These are phyloP conservation scores for Leptodactylus fallax DNA, from an alignment of 2,797 vertebrate genomes.

Conservation along the genomic window DNA sequence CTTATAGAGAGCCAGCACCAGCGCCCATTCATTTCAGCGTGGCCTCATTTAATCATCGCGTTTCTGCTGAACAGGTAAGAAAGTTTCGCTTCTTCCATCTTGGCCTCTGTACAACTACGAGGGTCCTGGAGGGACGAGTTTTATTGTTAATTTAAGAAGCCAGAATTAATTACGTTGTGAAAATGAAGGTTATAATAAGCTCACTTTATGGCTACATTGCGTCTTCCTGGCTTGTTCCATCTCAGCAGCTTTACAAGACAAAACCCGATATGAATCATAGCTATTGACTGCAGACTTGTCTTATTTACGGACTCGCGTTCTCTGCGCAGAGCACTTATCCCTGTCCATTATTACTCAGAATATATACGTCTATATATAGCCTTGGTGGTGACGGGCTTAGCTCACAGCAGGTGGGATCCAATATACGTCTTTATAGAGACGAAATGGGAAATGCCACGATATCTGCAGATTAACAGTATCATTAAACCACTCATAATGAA, in stretches of 20 bases:
- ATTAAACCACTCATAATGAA: conserved; percentile 1
- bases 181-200: conserved; percentile 87
- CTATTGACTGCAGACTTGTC: conserved; percentile 51
- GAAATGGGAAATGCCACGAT: conserved; percentile 1
- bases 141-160: conserved; percentile 86
- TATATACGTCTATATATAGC: not conserved
- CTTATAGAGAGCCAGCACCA: not conserved
- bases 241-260: conserved; percentile 71
- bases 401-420: conserved; percentile 27
- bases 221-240: conserved; percentile 67
- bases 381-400: not conserved
- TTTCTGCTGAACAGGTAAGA: conserved; percentile 58
- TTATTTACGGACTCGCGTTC: conserved; percentile 10
- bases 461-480: not conserved
- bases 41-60: conserved; percentile 46
- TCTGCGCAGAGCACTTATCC: not conserved
- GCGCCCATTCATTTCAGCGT: not conserved
- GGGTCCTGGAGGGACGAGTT: conserved; percentile 83
- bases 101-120: conserved; percentile 68
- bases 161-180: conserved; percentile 85
- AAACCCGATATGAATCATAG: conserved; percentile 54
- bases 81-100: conserved; percentile 34
- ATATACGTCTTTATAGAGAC: conserved; percentile 5
- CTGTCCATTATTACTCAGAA: conserved; percentile 6
- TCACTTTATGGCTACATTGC: conserved; percentile 77